Evolutionary conservation across 2,888 invertebrate genomes (phyloP).

Genomic region (Baronia brevicornis): DNA sequence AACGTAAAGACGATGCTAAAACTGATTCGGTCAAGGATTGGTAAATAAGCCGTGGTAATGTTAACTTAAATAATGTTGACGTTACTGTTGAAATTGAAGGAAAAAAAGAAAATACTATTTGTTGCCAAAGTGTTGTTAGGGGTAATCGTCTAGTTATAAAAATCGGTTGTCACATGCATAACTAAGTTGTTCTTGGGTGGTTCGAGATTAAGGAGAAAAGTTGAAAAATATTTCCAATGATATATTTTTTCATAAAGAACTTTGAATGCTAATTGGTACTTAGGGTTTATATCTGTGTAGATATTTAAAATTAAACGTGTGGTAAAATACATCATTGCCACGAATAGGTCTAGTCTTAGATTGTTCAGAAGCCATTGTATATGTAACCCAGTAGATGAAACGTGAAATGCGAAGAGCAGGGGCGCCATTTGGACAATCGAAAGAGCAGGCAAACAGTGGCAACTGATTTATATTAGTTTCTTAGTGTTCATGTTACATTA

Average conservation of each 20-base stretch:
- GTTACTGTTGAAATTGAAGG: slow-evolving; percentile 52
- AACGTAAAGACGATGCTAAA: slow-evolving; percentile 54
- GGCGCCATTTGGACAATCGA: slow-evolving; percentile 7
- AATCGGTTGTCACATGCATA: slow-evolving; percentile 73
- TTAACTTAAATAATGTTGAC: slow-evolving; percentile 52
- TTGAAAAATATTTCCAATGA: slow-evolving; percentile 74
- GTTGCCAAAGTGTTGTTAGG: slow-evolving; percentile 76
- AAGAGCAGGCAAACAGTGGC: slow-evolving; percentile 44
- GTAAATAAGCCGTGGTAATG: slow-evolving; percentile 46
- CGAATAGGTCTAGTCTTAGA: slow-evolving; percentile 35
- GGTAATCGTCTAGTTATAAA: slow-evolving; percentile 69
- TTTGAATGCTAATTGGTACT: slow-evolving; percentile 71
- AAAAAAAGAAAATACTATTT: slow-evolving; percentile 60
- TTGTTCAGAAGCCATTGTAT: no score
- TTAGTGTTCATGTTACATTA: slow-evolving; percentile 74
- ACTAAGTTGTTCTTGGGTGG: slow-evolving; percentile 72
- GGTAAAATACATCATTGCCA: slow-evolving; percentile 55
- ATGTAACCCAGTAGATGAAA: no score
- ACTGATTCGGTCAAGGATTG: slow-evolving; percentile 42
- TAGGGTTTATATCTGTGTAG: slow-evolving; percentile 74
- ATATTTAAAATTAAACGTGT: slow-evolving; percentile 69
- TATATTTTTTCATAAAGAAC: slow-evolving; percentile 75
- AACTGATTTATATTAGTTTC: slow-evolving; percentile 66
- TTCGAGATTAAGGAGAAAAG: slow-evolving; percentile 68
- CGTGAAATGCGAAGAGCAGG: no score